Conservation (phyloP, 2,113 vertebrate species). For the Anguilla rostrata region DNA sequence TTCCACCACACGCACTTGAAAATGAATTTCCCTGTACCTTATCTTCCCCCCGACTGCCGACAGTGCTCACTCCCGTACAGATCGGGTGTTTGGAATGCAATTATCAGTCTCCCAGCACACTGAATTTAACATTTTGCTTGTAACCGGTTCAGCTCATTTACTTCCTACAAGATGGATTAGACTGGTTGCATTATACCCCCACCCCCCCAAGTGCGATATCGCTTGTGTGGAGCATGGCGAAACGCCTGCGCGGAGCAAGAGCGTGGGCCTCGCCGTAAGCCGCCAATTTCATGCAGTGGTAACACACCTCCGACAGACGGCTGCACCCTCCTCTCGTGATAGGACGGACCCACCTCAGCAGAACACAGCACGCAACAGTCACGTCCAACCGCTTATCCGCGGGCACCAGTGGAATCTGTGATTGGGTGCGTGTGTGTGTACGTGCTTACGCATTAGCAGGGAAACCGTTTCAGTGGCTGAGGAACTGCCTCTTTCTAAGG, state of each 20-base stretch:
- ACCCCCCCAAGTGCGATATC: background rate
- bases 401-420: background rate
- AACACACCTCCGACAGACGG: conserved; percentile 7
- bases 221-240: background rate
- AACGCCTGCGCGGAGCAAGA: background rate
- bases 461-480: background rate
- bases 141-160: background rate
- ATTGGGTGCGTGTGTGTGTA: background rate
- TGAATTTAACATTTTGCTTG: background rate
- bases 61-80: background rate
- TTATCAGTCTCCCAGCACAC: background rate
- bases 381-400: background rate
- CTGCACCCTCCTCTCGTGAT: background rate
- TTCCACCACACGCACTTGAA: background rate
- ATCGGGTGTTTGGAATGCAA: conserved; percentile 3
- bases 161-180: background rate
- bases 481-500: background rate
- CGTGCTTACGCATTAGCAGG: too few species aligned
- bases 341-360: conserved; percentile 1
- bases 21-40: background rate
- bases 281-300: conserved; percentile 22
- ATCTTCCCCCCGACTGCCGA: background rate
- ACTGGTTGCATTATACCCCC: background rate
- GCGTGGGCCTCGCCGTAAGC: background rate
- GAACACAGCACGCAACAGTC: background rate